A percentile compares a stretch with the other conserved stretches of the same genome.
These are phyloP conservation scores for Patagioenas fasciata DNA, from an alignment of 2,113 vertebrate genomes.

Conservation along the genomic window DNA sequence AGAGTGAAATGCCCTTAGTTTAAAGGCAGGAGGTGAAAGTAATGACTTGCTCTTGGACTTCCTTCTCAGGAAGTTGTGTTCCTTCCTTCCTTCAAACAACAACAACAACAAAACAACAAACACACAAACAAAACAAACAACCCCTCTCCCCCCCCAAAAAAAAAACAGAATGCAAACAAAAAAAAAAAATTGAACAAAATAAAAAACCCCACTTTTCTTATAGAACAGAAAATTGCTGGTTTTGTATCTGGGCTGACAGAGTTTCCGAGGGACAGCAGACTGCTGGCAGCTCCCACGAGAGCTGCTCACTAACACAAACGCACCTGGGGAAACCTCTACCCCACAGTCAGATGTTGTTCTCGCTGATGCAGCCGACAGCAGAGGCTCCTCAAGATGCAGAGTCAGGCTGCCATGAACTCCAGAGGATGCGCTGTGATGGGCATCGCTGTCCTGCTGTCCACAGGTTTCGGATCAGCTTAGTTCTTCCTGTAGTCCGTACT, in stretches of 20 bases:
- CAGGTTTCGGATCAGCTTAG: background rate
- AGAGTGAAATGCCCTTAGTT: background rate
- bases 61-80: too few species aligned
- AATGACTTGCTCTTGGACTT: background rate
- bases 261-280: background rate
- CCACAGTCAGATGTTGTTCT: background rate
- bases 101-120: background rate
- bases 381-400: background rate
- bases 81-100: background rate
- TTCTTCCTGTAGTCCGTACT: background rate
- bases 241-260: background rate
- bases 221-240: background rate
- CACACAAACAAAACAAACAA: too few species aligned
- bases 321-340: background rate
- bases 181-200: too few species aligned
- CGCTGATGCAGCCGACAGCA: background rate
- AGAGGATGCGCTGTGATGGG: background rate
- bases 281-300: background rate
- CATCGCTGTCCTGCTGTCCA: background rate
- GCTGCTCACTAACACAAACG: background rate
- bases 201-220: background rate
- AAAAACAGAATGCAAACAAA: too few species aligned
- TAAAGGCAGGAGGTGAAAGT: background rate
- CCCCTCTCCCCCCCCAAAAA: too few species aligned
- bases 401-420: accelerated